Evolutionary conservation across 2,797 vertebrate genomes (phyloP).

Genomic region (Champsocephalus gunnari): DNA sequence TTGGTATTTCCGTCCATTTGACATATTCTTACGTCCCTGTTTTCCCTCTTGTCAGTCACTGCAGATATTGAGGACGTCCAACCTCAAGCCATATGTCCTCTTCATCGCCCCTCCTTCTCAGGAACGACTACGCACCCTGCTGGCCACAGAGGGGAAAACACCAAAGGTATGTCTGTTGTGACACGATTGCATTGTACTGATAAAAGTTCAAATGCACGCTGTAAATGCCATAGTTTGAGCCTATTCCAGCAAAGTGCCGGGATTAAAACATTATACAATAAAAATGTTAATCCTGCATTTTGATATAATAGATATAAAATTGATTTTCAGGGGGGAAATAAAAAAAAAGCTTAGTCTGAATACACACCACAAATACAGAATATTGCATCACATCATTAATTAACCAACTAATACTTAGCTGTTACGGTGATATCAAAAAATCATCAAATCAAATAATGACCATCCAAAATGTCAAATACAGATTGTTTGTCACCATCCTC

Average conservation of each 20-base stretch:
- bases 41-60: conserved; percentile 85
- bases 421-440: neutral
- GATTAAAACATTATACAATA: neutral
- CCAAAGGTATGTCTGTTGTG: conserved; percentile 87
- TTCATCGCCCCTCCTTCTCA: conserved; percentile 96
- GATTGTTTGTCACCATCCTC: neutral
- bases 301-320: too few species aligned
- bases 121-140: conserved; percentile 92
- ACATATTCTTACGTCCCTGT: neutral
- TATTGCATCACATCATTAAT: neutral
- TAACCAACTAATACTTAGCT: neutral
- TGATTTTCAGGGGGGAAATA: neutral
- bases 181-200: neutral
- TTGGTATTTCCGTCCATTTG: conserved; percentile 1
- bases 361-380: neutral
- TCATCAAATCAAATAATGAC: neutral
- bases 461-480: neutral
- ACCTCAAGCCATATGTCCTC: conserved; percentile 97
- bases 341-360: neutral
- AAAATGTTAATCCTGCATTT: too few species aligned
- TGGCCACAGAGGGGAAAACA: conserved; percentile 93
- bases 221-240: neutral
- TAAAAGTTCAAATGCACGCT: neutral
- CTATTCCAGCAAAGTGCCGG: neutral
- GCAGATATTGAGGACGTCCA: conserved; percentile 91